These are phyloP conservation scores for Cremastinae sp. DNA, from an alignment of 2,888 invertebrate genomes.

Conservation along the genomic window DNA sequence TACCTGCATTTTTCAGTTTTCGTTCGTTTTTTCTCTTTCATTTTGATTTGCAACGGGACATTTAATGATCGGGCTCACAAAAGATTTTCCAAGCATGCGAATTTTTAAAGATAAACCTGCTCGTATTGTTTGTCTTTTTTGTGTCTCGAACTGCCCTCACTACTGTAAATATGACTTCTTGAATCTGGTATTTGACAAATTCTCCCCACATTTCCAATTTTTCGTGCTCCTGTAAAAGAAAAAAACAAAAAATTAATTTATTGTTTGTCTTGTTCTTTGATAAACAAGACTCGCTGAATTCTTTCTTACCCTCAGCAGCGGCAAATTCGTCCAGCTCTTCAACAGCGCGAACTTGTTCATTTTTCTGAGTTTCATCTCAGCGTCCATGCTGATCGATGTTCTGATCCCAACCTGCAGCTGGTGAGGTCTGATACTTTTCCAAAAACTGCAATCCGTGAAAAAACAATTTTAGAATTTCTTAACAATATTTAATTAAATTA, in stretches of 20 bases:
- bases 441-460: slow-evolving; percentile 41
- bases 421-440: slow-evolving; percentile 21
- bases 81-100: slow-evolving; percentile 6
- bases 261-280: background rate
- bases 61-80: slow-evolving; percentile 33
- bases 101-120: slow-evolving; percentile 55
- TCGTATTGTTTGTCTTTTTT: slow-evolving; percentile 29
- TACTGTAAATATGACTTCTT: background rate
- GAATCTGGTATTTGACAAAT: background rate
- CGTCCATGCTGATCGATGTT: slow-evolving; percentile 8
- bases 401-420: slow-evolving; percentile 44
- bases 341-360: background rate
- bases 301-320: slow-evolving; percentile 21
- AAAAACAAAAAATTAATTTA: background rate
- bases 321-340: slow-evolving; percentile 1
- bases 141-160: background rate
- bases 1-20: slow-evolving; percentile 60
- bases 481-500: background rate
- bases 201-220: background rate
- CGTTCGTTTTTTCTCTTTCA: background rate
- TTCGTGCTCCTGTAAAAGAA: slow-evolving; percentile 6
- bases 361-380: slow-evolving; percentile 15
- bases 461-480: background rate
- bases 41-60: slow-evolving; percentile 61
- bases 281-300: background rate